phyloP scores from a whole-genome alignment of 2,797 vertebrate genomes.

The Rachycentron canadum region DNA sequence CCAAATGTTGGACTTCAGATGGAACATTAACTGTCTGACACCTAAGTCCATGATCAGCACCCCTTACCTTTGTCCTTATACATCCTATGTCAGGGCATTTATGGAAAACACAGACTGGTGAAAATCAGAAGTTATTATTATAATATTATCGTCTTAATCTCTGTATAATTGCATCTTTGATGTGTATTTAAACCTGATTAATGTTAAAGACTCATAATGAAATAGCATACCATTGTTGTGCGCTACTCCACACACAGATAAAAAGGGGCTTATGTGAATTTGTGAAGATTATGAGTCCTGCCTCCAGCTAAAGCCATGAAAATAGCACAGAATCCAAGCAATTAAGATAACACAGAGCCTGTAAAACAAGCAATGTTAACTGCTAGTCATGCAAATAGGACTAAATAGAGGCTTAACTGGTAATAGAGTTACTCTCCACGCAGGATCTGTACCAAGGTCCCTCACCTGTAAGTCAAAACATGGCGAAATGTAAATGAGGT shows the following conservation, averaged over 20 bases:
- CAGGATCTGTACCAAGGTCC: no score
- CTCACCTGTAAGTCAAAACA: no score
- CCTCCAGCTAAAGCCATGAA: not conserved
- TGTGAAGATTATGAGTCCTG: slow-evolving; percentile 15
- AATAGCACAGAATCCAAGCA: not conserved
- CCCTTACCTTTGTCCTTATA: not conserved
- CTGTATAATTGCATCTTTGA: slow-evolving; percentile 27
- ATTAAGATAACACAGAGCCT: not conserved
- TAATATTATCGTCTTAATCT: slow-evolving; percentile 26
- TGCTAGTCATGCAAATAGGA: not conserved
- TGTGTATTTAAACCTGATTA: slow-evolving; percentile 23
- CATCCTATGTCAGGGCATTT: not conserved
- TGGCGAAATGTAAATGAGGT: no score
- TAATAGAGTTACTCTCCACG: not conserved
- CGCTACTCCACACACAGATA: not conserved
- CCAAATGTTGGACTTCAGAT: no score
- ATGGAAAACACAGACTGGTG: not conserved
- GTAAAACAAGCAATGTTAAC: not conserved
- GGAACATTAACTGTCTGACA: not conserved
- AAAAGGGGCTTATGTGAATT: slow-evolving; percentile 21
- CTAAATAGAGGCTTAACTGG: rapidly evolving
- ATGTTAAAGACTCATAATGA: not conserved
- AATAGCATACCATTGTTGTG: not conserved
- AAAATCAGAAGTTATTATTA: slow-evolving; percentile 14
- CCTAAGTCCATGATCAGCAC: not conserved